Base-by-base conservation (phyloP, 2,888 invertebrate species). In the Xanthorhoe designata region DNA sequence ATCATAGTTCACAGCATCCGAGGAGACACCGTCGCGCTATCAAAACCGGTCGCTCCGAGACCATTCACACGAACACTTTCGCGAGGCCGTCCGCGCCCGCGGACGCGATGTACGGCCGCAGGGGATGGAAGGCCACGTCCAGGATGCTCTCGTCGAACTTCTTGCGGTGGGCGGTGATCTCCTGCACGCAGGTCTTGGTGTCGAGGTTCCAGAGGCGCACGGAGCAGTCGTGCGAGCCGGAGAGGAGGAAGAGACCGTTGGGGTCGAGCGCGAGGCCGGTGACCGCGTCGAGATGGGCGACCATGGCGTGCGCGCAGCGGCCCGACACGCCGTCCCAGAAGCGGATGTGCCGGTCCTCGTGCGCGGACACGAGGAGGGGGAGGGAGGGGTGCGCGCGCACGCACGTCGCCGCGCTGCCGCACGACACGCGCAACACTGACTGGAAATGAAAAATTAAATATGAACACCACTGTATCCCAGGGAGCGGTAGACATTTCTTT, bases 61-160 rank as follows among this genome's bases (percentile, higher is more conserved):
- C 82, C 4, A 0, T 42, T 92, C 90, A 98, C 90, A 98, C 98
- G 95, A 99, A 99, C 88, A 99, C 99, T 95, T 99, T 99, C 86
- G 99, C 99, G 86, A 99, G 95, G 68, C 98, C 98, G 94, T 99
- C 99, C 76, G 99, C 99, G 80, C 99, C 99, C 75, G 99, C 99
- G 93, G 98, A 99, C 76, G 99, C 99, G 87, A 99, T 99, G 93
- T 98, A 98, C 76, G 99, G 99, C 94, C 98, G 97, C 79, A 98
- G 97, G 80, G 99, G 99, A 94, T 99, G 99, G 96, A 99, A 99
- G 83, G 99, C 99, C 78, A 99, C 99, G 90, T 99, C 98, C 86
- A 98, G 96, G 94, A 99, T 99, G 89, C 99, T 98, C 94, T 99
- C 99, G 93, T 99, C 99, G 94, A 99, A 99, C 94, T 99, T 99